Percentiles rank a stretch among this genome's conserved stretches.
Conservation (phyloP, 2,113 vertebrate genomes). For the Oxyruncus cristatus region DNA sequence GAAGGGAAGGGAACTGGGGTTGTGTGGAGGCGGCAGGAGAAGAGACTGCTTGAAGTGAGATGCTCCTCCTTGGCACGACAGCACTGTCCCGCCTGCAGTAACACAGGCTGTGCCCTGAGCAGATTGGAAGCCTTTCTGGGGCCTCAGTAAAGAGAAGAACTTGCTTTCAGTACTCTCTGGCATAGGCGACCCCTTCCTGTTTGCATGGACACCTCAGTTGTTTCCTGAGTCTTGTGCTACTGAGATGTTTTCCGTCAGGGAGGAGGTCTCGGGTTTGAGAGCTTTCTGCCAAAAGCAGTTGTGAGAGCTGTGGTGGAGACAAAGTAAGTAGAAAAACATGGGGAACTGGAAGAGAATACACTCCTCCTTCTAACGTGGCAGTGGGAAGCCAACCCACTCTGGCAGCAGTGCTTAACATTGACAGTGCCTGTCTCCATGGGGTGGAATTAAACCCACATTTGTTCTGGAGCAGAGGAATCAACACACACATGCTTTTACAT, state of each 20-base stretch:
- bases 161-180: not conserved
- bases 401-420: not conserved
- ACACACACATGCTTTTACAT: not conserved
- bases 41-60: not conserved
- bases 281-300: not conserved
- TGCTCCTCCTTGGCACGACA: not conserved
- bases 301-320: not conserved
- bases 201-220: not conserved
- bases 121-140: not conserved
- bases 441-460: not conserved
- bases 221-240: not conserved
- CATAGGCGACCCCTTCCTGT: not conserved
- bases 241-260: not conserved
- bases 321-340: not conserved
- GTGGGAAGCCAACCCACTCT: not conserved
- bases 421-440: rapidly evolving
- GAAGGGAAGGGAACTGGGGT: not conserved
- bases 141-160: not conserved
- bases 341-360: not conserved
- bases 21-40: rapidly evolving
- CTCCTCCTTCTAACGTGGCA: not conserved
- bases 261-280: not conserved
- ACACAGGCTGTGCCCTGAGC: not conserved
- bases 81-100: not conserved
- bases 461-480: not conserved